A percentile compares a stretch with the other conserved stretches of the same genome.
Evolutionary conservation across 2,797 vertebrate species (phyloP).

Genomic region (Gymnodraco acuticeps): DNA sequence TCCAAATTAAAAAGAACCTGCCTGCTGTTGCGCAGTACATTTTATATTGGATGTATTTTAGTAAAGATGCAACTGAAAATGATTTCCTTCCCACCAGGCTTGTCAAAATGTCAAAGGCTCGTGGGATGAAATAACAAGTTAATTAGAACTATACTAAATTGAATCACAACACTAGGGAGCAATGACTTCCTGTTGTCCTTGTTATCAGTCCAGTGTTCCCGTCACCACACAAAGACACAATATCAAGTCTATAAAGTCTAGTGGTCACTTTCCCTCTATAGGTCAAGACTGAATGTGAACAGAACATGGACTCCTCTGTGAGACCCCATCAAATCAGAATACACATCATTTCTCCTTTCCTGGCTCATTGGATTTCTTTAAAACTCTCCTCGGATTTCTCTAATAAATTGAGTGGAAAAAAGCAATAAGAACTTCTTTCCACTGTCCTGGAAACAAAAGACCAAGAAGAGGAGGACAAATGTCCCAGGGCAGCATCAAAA

Average conservation of each 20-base stretch:
- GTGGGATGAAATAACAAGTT: not conserved
- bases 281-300: not conserved
- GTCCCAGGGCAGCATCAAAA: not conserved
- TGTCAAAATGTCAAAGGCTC: not conserved
- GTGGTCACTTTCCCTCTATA: not conserved
- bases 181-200: conserved; percentile 12
- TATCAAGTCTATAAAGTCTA: not conserved
- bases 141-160: conserved; percentile 17
- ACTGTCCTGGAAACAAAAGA: conserved; percentile 2
- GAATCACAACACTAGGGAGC: not conserved
- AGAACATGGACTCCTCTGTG: conserved; percentile 4
- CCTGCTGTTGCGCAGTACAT: not conserved
- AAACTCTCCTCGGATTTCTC: conserved; percentile 49
- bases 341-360: not conserved
- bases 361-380: conserved; percentile 26
- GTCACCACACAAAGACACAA: not conserved
- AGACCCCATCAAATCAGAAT: conserved; percentile 1
- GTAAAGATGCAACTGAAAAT: not conserved
- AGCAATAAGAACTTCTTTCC: conserved; percentile 42
- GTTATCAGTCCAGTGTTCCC: not conserved
- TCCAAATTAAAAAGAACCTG: too few relatives aligned
- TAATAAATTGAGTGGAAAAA: conserved; percentile 50
- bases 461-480: conserved; percentile 3
- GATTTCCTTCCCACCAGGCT: not conserved
- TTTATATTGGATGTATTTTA: not conserved